A percentile compares a stretch with the other conserved stretches of the same genome.
These are phyloP conservation scores for Ochotona curzoniae DNA, from an alignment of 2,113 vertebrate genomes.

Conservation along the genomic window DNA sequence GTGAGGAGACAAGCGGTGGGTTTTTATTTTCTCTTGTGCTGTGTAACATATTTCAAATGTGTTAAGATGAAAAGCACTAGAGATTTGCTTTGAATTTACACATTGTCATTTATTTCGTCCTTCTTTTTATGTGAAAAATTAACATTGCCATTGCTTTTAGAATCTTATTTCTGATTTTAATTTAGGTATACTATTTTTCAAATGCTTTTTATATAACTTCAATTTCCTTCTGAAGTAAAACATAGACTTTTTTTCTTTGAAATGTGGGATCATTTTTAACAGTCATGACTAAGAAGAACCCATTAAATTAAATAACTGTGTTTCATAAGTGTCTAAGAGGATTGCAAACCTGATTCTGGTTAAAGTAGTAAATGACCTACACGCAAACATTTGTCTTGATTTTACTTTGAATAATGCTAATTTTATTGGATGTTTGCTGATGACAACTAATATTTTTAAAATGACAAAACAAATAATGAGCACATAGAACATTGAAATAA, in stretches of 20 bases:
- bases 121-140: neutral
- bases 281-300: neutral
- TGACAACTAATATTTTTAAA: conserved; percentile 55
- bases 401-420: conserved; percentile 10
- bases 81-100: neutral
- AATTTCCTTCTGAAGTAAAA: conserved; percentile 47
- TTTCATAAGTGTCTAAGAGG: neutral
- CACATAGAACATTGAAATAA: conserved; percentile 47
- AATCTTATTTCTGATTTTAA: conserved; percentile 5
- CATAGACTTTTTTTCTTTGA: neutral
- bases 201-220: conserved; percentile 22
- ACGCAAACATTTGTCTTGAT: conserved; percentile 4
- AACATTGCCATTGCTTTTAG: neutral
- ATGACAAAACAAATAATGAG: conserved; percentile 55
- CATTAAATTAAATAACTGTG: neutral
- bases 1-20: neutral
- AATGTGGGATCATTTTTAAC: neutral
- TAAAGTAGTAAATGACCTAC: neutral
- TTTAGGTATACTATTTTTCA: neutral
- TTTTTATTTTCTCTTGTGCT: neutral
- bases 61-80: neutral
- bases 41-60: neutral
- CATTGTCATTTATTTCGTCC: neutral
- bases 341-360: neutral
- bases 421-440: conserved; percentile 19